Conservation (phyloP, 2,888 invertebrate species). For the Hydrotaea cyrtoneurina region DNA sequence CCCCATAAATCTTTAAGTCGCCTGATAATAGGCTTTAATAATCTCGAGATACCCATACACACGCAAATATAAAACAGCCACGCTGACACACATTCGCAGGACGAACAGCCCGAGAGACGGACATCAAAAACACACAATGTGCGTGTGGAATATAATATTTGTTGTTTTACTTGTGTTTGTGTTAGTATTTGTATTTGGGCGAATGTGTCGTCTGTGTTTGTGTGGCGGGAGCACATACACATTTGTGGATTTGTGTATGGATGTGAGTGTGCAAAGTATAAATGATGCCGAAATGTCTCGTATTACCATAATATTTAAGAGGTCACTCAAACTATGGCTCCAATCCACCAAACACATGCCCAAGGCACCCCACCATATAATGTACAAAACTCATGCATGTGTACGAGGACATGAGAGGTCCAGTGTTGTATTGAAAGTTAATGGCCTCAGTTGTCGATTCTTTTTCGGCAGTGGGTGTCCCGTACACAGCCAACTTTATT, state of each 20-base stretch:
- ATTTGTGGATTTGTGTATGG: background rate
- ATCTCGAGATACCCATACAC: background rate
- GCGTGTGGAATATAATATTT: slow-evolving; percentile 1
- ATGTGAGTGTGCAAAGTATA: slow-evolving; percentile 17
- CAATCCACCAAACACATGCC: background rate
- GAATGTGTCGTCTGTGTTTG: background rate
- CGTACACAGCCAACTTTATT: background rate
- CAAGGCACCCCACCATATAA: background rate
- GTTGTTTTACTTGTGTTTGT: background rate
- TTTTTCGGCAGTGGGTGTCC: background rate
- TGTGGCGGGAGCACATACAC: background rate
- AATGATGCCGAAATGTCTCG: slow-evolving; percentile 55
- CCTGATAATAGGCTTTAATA: slow-evolving; percentile 49
- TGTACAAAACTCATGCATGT: background rate
- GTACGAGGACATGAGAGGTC: background rate
- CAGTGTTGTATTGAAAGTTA: slow-evolving; percentile 16
- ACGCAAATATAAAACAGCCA: background rate
- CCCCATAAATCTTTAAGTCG: slow-evolving; percentile 38
- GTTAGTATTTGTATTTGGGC: background rate
- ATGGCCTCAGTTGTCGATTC: background rate
- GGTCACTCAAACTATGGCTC: slow-evolving; percentile 40
- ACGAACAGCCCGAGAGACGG: background rate
- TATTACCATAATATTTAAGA: slow-evolving; percentile 46
- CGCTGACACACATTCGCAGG: background rate
- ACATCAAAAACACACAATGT: slow-evolving; percentile 3